A percentile compares a stretch with the other conserved stretches of the same genome.
phyloP scores from a whole-genome alignment of 2,113 vertebrate genomes.

The Sinocyclocheilus anshuiensis region DNA sequence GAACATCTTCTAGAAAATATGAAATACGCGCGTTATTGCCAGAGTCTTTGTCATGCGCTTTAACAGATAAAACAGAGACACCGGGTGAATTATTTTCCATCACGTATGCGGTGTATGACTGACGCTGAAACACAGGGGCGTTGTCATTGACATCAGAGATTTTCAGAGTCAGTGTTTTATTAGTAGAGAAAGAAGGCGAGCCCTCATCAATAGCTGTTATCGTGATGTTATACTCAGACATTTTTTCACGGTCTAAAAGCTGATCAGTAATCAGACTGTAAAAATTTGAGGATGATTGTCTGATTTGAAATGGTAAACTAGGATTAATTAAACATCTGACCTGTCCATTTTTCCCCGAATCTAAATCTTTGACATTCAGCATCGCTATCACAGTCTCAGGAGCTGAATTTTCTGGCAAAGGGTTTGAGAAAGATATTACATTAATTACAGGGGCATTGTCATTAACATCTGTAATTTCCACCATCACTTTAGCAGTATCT shows the following conservation, averaged over 20 bases:
- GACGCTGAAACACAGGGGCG: constrained; percentile 45
- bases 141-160: constrained; percentile 58
- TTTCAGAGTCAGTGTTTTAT: constrained; percentile 43
- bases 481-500: constrained; percentile 63
- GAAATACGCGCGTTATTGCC: constrained; percentile 72
- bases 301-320: constrained; percentile 53
- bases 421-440: constrained; percentile 55
- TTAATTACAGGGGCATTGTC: constrained; percentile 70
- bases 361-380: constrained; percentile 58
- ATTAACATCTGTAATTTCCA: constrained; percentile 69
- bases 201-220: constrained; percentile 55
- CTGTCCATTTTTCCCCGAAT: constrained; percentile 60
- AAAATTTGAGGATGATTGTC: constrained; percentile 51
- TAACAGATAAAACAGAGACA: constrained; percentile 46
- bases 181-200: constrained; percentile 39
- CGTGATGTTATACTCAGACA: constrained; percentile 56
- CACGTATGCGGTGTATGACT: constrained; percentile 42
- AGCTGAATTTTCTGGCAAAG: constrained; percentile 48
- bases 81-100: constrained; percentile 54
- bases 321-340: constrained; percentile 46
- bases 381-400: constrained; percentile 57
- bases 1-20: constrained; percentile 70
- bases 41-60: constrained; percentile 65
- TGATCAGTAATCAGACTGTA: constrained; percentile 56
- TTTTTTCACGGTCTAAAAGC: constrained; percentile 56